A percentile compares a stretch with the other conserved stretches of the same genome.
Evolutionary conservation across 1,140 invertebrate genomes (phyloP).

Genomic region (Cydia amplana): DNA sequence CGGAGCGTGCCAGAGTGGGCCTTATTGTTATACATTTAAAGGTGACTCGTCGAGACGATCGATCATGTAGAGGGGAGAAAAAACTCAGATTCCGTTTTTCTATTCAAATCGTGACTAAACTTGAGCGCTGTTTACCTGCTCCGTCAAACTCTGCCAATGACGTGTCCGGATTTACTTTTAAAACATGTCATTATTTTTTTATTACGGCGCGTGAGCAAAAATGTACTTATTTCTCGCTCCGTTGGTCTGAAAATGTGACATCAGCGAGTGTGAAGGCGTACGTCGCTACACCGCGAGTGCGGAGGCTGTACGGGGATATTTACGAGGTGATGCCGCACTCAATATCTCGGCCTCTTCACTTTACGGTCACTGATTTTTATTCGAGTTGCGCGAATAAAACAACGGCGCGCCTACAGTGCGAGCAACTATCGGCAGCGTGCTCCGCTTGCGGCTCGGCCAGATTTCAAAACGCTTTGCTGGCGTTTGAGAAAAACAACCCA

Average conservation of each 20-base stretch:
- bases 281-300: conserved; percentile 46
- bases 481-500: not conserved
- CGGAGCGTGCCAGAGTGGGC: not conserved
- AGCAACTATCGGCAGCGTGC: conserved; percentile 33
- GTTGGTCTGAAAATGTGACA: conserved; percentile 76
- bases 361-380: conserved; percentile 76
- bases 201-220: conserved; percentile 72
- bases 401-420: conserved; percentile 37
- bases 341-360: conserved; percentile 67
- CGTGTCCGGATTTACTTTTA: conserved; percentile 63
- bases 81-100: conserved; percentile 21
- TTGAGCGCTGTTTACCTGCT: conserved; percentile 28
- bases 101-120: conserved; percentile 22
- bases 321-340: conserved; percentile 66
- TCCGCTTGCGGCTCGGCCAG: conserved; percentile 8
- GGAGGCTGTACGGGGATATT: conserved; percentile 58
- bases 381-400: conserved; percentile 54
- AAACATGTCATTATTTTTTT: conserved; percentile 76
- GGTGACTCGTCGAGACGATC: conserved; percentile 21
- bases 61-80: not conserved
- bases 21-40: conserved; percentile 9
- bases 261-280: conserved; percentile 64
- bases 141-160: conserved; percentile 54
- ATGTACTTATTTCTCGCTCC: conserved; percentile 79
- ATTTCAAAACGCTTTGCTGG: conserved; percentile 18